Base-by-base conservation (phyloP, 1,140 invertebrate species). In the Drosophila orena region DNA sequence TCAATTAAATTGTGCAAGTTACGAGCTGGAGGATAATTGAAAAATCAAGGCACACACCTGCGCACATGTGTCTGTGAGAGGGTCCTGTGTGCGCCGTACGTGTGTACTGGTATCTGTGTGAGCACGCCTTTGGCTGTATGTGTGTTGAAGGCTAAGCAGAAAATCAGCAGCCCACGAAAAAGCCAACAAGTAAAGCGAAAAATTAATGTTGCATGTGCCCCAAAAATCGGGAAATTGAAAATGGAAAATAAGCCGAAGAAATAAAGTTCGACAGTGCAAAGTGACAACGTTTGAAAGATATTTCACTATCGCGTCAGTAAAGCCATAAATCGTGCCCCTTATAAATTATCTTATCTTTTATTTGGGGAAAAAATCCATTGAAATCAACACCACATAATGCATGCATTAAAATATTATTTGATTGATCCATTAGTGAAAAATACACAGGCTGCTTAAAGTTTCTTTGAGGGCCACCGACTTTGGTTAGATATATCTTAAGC, bases 21-120 rank as follows among this genome's bases (percentile, higher is more conserved):
- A 66, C 58, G 70, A 79, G 37, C 54, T 54, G 22, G 44, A 58
- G 43, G 52, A 61, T 77, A 54, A 76, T 57, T 77, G 44, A 71
- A 81, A 85, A 81, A 77, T 77, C 84, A 88, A 84, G 84, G 84
- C 84, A 66, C 84, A 88, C 76, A 88, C 84, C 84, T 88, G 84
- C 84, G 84, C 84, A 88, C 85, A 83, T 84, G 76, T 83, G 76
- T 83, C 55, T 62, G 62, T 70, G 62, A 66, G 44, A 70, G 72
- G 24, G 66, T 70, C 42, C 66, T 70, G 61, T 55, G 47, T 54
- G 47, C 46, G 34, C 34, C 35, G 58, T 46, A 40, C 14, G 17
- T 47, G 24, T 60, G 38, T 44, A 30, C 30, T 30, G 7, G 2
- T 8, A 66, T 55, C 78, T 44, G 40, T 73, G 46, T 53, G 42